These are phyloP conservation scores for Hyposoter dolosus DNA, from an alignment of 2,888 invertebrate genomes.

Conservation along the genomic window DNA sequence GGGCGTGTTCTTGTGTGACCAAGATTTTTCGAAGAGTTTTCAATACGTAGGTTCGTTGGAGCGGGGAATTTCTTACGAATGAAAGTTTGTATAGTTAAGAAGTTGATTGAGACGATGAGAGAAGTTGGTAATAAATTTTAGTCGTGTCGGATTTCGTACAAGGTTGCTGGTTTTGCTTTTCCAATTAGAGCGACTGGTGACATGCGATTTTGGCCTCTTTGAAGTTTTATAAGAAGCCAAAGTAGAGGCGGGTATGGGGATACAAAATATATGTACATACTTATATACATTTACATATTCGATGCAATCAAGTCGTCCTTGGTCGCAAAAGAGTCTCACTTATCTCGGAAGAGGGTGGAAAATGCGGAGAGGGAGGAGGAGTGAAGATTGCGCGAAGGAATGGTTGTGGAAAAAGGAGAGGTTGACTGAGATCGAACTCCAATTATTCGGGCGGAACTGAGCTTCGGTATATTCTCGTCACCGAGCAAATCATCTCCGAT, in stretches of 20 bases:
- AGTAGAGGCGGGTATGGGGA: background rate
- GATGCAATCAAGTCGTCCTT: constrained; percentile 44
- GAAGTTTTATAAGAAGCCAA: background rate
- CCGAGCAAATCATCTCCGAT: constrained; percentile 68
- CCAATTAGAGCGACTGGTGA: background rate
- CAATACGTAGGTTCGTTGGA: too few relatives aligned
- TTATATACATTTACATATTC: constrained; percentile 51
- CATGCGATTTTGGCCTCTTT: background rate
- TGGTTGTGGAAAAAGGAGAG: constrained; percentile 33
- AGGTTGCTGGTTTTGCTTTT: background rate
- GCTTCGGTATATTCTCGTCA: constrained; percentile 79
- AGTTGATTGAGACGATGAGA: background rate
- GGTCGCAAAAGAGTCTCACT: constrained; percentile 54
- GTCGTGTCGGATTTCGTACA: background rate
- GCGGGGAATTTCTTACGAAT: too few relatives aligned
- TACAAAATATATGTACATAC: constrained; percentile 23
- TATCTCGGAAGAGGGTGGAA: constrained; percentile 28
- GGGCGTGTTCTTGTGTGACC: too few relatives aligned
- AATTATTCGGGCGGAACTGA: constrained; percentile 75
- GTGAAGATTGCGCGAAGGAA: constrained; percentile 1
- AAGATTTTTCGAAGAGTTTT: too few relatives aligned
- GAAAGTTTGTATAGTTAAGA: background rate
- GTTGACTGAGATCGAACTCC: constrained; percentile 76
- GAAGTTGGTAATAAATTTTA: constrained; percentile 1
- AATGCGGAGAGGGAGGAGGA: constrained; percentile 40